Evolutionary conservation across 1,140 invertebrate genomes (phyloP), one percentile per base, ranked within the genome.

Genomic region (Drosophila repleta): DNA sequence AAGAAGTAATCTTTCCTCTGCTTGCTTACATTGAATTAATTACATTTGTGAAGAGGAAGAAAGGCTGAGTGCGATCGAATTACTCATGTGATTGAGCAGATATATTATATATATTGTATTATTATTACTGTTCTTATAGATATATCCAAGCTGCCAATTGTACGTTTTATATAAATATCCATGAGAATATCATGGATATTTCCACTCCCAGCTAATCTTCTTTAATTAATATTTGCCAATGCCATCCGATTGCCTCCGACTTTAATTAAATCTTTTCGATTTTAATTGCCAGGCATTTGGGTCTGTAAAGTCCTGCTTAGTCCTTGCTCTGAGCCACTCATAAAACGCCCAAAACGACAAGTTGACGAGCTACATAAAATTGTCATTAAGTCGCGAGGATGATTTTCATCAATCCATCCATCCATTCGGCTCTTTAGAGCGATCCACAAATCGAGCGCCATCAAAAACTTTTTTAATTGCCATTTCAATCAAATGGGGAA

Each of bases 361-460:
- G 66, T 76, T 81, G 78, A 80, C 78, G 73, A 72, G 73, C 73
- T 63, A 80, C 76, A 64, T 79, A 84, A 76, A 85, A 81, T 77
- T 81, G 78, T 81, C 82, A 85, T 85, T 81, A 87, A 69, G 69
- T 57, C 70, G 61, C 67, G 43, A 43, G n/a, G 24, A 41, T 53
- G 57, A 70, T 46, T 62, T 29, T 45, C 72, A 74, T 69, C 60
- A 43, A 63, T 63, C 32, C 32, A 56, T 32, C 32, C 29, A 29
- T 4, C 1, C 32, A 60, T 51, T 32, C 39, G 39, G 7, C 3
- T 51, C 21, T 15, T 24, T 2, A 20, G 0, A 24, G 8, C 20
- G 46, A 41, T 58, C 60, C 32, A 45, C 61, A 56, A 70, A 62
- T 60, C n/a, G 32, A 17, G 29, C 39, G 32, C 18, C n/a, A 21